Base-by-base conservation (phyloP, 2,888 invertebrate genomes). In the Plemyria rubiginata region DNA sequence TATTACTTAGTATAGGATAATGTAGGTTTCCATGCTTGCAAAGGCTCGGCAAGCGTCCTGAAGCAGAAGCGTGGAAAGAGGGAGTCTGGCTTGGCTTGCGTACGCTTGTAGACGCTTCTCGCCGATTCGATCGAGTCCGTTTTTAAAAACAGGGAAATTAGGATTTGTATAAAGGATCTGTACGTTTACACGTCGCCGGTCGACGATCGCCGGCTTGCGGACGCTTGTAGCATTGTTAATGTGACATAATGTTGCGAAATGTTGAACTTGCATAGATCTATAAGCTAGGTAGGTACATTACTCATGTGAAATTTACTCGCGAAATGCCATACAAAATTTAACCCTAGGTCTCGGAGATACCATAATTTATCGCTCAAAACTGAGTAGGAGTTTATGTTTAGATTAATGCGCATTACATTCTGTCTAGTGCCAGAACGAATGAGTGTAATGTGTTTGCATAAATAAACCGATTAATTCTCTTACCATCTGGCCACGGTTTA, bases 401-500 rank as follows among this genome's bases (percentile, higher is more conserved):
- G 51, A 46, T 54, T n/a, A 16, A 36, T 46, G 22, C 36, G 28
- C 45, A 45, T n/a, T 57, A 15, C 45, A 45, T n/a, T 57, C 43
- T 57, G 41, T 51, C 15, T 41, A 16, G 16, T 45, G 45, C 45
- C 45, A 45, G 45, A 58, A 52, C 38, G 51, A 32, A 40, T 56
- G 49, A 36, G 36, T 46, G 43, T 52, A 11, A 13, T 49, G 43
- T 57, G 32, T n/a, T 28, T 56, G 22, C 8, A 29, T 45, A n/a
- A n/a, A 32, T 55, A 49, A 40, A 28, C 45, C 45, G 38, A 58
- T 45, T 9, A 9, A 52, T 58, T 52, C n/a, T 52, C n/a, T 9
- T 28, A 59, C 28, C 58, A 52, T 46, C 58, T 58, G 58, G 36
- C 51, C 13, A 16, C 9, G 40, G 38, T 38, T 55, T 38, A 54